Percentiles rank a stretch among this genome's conserved stretches.
These are phyloP conservation scores for Heterodera filipjevi DNA, from an alignment of 2,888 invertebrate genomes.

Conservation along the genomic window DNA sequence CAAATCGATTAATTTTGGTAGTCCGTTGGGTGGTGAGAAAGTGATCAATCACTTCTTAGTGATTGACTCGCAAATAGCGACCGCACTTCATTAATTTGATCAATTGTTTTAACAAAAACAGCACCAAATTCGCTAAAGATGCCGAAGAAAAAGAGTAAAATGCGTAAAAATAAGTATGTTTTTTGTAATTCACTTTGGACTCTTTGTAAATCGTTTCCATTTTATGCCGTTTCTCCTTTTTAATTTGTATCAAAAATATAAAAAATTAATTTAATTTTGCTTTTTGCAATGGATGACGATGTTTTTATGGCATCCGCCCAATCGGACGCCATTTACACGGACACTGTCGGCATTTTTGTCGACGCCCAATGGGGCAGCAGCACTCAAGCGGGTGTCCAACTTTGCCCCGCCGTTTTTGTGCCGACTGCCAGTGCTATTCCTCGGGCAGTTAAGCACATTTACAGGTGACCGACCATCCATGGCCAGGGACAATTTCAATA, in stretches of 20 bases:
- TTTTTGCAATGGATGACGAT: conserved; percentile 3
- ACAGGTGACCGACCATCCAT: conserved; percentile 33
- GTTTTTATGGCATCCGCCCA: not conserved
- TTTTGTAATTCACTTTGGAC: not conserved
- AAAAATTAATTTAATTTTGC: too few species aligned
- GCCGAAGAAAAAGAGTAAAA: not conserved
- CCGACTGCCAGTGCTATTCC: conserved; percentile 46
- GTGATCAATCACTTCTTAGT: not conserved
- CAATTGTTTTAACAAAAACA: conserved; percentile 4
- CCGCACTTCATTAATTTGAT: not conserved
- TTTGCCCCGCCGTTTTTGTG: conserved; percentile 46
- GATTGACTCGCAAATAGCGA: not conserved
- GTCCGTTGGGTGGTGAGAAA: not conserved
- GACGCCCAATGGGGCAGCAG: conserved; percentile 30
- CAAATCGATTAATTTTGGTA: conserved; percentile 3
- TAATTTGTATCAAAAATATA: too few species aligned
- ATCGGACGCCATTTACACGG: conserved; percentile 27
- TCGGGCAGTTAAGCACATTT: conserved; percentile 55
- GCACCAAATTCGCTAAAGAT: not conserved
- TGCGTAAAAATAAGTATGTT: not conserved
- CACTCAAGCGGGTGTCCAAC: conserved; percentile 34
- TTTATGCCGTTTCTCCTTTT: too few species aligned
- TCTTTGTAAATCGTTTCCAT: too few species aligned
- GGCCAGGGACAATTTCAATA: not conserved
- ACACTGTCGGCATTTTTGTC: conserved; percentile 33